Percentiles rank a stretch among this genome's conserved stretches.
Conservation (phyloP, 1,140 invertebrate genomes). For the Hestina assimilis region DNA sequence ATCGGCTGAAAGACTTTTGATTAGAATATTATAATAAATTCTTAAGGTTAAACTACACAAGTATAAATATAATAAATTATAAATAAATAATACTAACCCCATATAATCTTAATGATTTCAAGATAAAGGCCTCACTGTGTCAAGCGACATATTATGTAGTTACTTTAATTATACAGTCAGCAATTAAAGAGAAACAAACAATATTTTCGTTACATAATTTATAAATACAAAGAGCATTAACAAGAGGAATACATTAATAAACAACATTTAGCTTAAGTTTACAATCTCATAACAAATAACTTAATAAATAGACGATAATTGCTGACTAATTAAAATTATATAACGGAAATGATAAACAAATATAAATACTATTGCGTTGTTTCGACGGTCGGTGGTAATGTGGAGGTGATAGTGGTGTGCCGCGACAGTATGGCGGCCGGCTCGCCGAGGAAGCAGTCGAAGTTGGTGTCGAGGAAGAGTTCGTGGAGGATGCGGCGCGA, state of each 20-base stretch:
- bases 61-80: neutral
- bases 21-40: no score
- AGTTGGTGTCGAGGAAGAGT: conserved; percentile 92
- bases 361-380: conserved; percentile 17
- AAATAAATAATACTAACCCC: neutral
- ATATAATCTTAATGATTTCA: neutral
- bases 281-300: neutral
- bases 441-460: conserved; percentile 80
- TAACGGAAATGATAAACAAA: neutral
- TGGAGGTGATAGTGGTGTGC: conserved; percentile 21
- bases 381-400: conserved; percentile 15
- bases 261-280: neutral
- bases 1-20: no score
- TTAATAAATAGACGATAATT: neutral
- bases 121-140: neutral
- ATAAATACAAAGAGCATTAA: neutral
- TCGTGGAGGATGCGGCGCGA: conserved; percentile 95
- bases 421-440: conserved; percentile 51
- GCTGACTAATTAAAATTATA: neutral
- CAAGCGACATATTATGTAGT: neutral
- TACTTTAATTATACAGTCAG: neutral
- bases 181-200: neutral
- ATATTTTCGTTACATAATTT: neutral
- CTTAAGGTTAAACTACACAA: no score
- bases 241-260: no score